Conservation (phyloP, 2,888 invertebrate species). For the Leptinotarsa haldemani region DNA sequence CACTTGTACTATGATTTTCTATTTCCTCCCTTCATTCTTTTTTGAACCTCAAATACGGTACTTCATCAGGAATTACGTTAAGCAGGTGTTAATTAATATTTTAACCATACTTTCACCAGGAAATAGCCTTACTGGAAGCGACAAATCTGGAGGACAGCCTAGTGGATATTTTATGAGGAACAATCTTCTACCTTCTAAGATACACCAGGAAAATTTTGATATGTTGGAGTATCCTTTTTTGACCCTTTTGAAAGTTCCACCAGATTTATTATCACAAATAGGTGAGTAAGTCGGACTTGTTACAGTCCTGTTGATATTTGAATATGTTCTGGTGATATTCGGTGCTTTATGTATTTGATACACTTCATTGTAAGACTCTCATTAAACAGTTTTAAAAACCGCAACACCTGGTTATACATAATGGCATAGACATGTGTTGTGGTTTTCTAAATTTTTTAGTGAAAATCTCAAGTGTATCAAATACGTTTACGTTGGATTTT, state of each 20-base stretch:
- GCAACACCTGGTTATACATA: too few species aligned
- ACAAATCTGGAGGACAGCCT: conserved; percentile 71
- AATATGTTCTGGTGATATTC: too few species aligned
- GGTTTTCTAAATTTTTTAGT: too few species aligned
- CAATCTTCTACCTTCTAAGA: conserved; percentile 71
- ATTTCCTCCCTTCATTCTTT: not conserved
- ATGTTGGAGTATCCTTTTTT: conserved; percentile 96
- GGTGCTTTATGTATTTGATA: too few species aligned
- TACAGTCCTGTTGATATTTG: too few species aligned
- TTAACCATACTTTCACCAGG: conserved; percentile 67
- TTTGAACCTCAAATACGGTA: not conserved
- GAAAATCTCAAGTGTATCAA: too few species aligned
- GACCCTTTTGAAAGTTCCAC: conserved; percentile 90
- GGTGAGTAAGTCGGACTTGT: conserved; percentile 67
- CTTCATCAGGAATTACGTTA: not conserved
- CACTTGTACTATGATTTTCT: conserved; percentile 2
- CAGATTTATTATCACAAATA: conserved; percentile 88
- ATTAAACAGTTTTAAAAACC: too few species aligned
- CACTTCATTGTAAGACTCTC: too few species aligned
- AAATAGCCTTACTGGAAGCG: conserved; percentile 78
- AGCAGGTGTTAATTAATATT: not conserved
- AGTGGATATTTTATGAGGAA: conserved; percentile 70
- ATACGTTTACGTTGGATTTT: too few species aligned
- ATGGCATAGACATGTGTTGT: too few species aligned
- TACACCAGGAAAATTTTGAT: conserved; percentile 84